These are phyloP conservation scores for Lacanobia wlatinum DNA, from an alignment of 2,888 invertebrate species.

Conservation along the genomic window DNA sequence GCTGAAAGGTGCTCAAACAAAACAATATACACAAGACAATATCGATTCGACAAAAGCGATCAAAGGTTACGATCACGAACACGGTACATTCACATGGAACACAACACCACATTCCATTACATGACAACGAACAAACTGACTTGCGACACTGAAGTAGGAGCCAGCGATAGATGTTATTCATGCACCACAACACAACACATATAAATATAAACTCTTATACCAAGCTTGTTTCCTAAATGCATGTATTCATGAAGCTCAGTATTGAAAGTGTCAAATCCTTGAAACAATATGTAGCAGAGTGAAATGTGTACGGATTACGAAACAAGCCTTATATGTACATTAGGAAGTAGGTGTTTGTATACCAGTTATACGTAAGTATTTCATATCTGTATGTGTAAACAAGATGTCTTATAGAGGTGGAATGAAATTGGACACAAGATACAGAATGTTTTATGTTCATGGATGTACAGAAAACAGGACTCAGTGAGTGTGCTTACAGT, in stretches of 20 bases:
- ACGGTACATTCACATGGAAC: constrained; percentile 73
- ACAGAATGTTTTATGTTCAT: constrained; percentile 54
- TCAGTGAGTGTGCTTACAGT: constrained; percentile 52
- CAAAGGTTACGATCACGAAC: constrained; percentile 72
- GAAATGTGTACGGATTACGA: constrained; percentile 59
- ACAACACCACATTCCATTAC: constrained; percentile 87
- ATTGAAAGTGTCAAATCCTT: constrained; percentile 47
- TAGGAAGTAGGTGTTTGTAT: constrained; percentile 42
- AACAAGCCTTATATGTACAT: constrained; percentile 68
- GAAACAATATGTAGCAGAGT: constrained; percentile 36
- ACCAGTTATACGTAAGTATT: constrained; percentile 43
- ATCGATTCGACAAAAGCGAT: constrained; percentile 85
- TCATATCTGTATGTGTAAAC: constrained; percentile 51
- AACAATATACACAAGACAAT: constrained; percentile 63
- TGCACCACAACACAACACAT: constrained; percentile 85
- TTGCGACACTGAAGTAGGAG: constrained; percentile 74
- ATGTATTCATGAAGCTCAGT: constrained; percentile 41
- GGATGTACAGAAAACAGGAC: constrained; percentile 37
- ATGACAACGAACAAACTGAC: constrained; percentile 69
- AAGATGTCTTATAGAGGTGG: constrained; percentile 53
- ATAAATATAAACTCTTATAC: constrained; percentile 50
- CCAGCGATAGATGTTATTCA: constrained; percentile 90
- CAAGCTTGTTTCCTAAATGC: constrained; percentile 71
- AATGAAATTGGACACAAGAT: constrained; percentile 60
- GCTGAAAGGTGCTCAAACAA: constrained; percentile 65